Conservation (phyloP, 2,113 vertebrate genomes). For the Illadopsis cleaveri region DNA sequence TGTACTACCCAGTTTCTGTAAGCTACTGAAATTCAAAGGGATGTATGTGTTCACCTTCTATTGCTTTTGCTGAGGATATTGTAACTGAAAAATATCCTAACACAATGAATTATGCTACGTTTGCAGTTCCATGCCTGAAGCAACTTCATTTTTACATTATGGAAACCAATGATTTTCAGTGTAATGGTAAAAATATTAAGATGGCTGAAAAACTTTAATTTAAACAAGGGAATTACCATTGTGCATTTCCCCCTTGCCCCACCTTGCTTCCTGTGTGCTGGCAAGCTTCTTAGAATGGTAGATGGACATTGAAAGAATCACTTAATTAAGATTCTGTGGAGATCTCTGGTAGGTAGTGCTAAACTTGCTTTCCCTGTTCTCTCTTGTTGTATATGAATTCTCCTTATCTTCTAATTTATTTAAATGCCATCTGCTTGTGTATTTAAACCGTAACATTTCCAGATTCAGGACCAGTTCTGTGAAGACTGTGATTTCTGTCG, state of each 20-base stretch:
- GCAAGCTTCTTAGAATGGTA: constrained; percentile 1
- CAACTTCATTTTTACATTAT: constrained; percentile 36
- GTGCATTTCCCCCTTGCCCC: not conserved
- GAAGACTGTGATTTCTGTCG: not conserved
- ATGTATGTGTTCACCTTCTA: constrained; percentile 5
- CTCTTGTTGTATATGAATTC: not conserved
- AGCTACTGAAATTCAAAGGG: constrained; percentile 48
- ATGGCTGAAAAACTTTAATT: constrained; percentile 31
- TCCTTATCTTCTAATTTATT: constrained; percentile 8
- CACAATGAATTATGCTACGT: not conserved
- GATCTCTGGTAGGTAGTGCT: not conserved
- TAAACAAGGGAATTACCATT: constrained; percentile 22
- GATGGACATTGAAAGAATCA: not conserved
- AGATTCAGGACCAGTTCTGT: not conserved
- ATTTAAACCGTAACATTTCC: not conserved
- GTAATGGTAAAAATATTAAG: constrained; percentile 43
- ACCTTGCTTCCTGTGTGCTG: not conserved
- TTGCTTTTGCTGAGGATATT: constrained; percentile 52
- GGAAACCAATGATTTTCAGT: constrained; percentile 11
- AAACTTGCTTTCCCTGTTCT: not conserved
- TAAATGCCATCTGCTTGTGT: constrained; percentile 8
- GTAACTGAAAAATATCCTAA: constrained; percentile 30
- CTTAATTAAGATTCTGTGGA: not conserved
- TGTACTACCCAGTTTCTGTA: constrained; percentile 24
- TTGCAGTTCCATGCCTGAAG: constrained; percentile 29